Evolutionary conservation across 2,113 vertebrate genomes (phyloP), one percentile per base, ranked within the genome.

Genomic region (Saccopteryx leptura): DNA sequence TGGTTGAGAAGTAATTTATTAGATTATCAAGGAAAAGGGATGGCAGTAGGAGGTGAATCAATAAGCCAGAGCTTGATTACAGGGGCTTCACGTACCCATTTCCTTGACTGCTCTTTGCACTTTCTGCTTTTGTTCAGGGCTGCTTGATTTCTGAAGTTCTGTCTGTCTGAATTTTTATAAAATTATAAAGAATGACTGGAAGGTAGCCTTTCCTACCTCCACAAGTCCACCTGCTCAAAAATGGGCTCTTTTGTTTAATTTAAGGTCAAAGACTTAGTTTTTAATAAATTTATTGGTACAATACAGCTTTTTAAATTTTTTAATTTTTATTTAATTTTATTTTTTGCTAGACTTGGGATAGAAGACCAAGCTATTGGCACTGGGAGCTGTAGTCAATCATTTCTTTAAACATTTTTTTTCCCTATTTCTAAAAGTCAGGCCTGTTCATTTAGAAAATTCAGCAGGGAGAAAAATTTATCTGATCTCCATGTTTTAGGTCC

Each of bases 381-480:
- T 48, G n/a, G 26, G 11, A 11, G 8, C 28, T 81, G 8, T 58
- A 52, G 7, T 83, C 65, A 39, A 13, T 93, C 18, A 71, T 88
- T 71, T 65, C 48, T 69, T 63, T 46, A 52, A 83, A n/a, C 54
- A 17, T 50, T 87, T 58, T 86, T 50, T 48, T 74, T 52, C 14
- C 15, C 26, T 69, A 14, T 72, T 82, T 76, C 58, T 28, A 81
- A 85, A 74, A 88, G n/a, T 46, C 72, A 61, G 39, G 26, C 39
- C 48, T 71, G 24, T 81, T 75, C n/a, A 76, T 82, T 94, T 94
- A 68, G 60, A 61, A 90, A 87, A 86, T 93, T 71, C 24, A 89
- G 24, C 39, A 95, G 68, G 28, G 61, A 87, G 24, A 88, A 87
- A 93, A 91, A 84, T 88, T 83, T 63, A 92, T 82, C 46, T 75